These are phyloP conservation scores for Phycodurus eques DNA, from an alignment of 2,113 vertebrate genomes.

Conservation along the genomic window DNA sequence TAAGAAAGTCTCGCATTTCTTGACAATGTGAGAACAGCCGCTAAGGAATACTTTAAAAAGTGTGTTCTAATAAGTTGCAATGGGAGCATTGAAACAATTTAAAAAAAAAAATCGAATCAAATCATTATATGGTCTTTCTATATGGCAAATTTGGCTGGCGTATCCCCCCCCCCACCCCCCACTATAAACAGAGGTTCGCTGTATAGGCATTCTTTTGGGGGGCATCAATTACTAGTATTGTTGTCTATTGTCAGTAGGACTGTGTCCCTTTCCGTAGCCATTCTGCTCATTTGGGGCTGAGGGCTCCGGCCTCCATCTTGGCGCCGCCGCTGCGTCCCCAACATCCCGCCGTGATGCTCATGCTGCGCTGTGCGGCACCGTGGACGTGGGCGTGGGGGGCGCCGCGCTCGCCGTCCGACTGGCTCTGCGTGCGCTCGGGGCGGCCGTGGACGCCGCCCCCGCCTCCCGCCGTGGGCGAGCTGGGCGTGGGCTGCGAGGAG, in stretches of 20 bases:
- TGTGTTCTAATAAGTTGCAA: neutral
- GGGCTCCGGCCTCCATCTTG: slow-evolving; percentile 77
- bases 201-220: neutral
- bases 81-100: neutral
- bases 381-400: slow-evolving; percentile 66
- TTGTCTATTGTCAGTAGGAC: neutral
- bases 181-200: neutral
- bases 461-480: slow-evolving; percentile 72
- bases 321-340: slow-evolving; percentile 83
- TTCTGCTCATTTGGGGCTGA: slow-evolving; percentile 54
- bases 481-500: slow-evolving; percentile 85
- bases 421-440: slow-evolving; percentile 86
- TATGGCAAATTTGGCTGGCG: too few relatives aligned
- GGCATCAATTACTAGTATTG: neutral
- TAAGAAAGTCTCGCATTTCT: too few relatives aligned
- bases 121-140: neutral
- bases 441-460: slow-evolving; percentile 67
- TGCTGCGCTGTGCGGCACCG: slow-evolving; percentile 74
- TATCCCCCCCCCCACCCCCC: too few relatives aligned
- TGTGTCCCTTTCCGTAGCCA: neutral
- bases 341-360: slow-evolving; percentile 88
- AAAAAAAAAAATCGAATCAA: neutral
- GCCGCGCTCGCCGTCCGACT: slow-evolving; percentile 76
- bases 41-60: too few relatives aligned
- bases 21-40: too few relatives aligned